Conservation (phyloP, 2,888 invertebrate species). For the Xestia c-nigrum region DNA sequence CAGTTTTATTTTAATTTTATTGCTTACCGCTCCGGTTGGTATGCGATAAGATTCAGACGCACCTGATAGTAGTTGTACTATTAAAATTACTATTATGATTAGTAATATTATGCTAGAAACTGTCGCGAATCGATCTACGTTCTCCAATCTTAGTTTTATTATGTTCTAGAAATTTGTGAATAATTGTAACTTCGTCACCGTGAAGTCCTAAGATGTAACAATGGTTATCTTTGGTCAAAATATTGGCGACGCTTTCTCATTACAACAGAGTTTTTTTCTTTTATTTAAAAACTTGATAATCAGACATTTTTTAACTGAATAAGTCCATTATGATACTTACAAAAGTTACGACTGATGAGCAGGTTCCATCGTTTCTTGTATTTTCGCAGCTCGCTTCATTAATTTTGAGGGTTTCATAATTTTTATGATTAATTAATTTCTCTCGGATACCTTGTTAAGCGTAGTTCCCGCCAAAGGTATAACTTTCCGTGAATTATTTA, state of each 20-base stretch:
- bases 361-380: neutral
- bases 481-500: slow-evolving; percentile 49
- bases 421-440: slow-evolving; percentile 57
- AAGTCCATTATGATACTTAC: neutral
- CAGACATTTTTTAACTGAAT: neutral
- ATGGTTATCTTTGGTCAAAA: slow-evolving; percentile 32
- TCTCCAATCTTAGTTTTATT: slow-evolving; percentile 34
- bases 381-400: slow-evolving; percentile 27
- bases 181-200: slow-evolving; percentile 42
- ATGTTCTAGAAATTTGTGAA: slow-evolving; percentile 31
- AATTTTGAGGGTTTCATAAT: slow-evolving; percentile 28
- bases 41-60: slow-evolving; percentile 62
- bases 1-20: slow-evolving; percentile 66
- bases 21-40: slow-evolving; percentile 73
- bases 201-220: slow-evolving; percentile 41
- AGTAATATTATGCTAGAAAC: slow-evolving; percentile 53
- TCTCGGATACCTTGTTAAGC: slow-evolving; percentile 45
- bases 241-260: slow-evolving; percentile 47
- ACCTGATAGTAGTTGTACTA: slow-evolving; percentile 50
- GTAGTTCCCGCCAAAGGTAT: slow-evolving; percentile 28
- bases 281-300: slow-evolving; percentile 12
- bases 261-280: slow-evolving; percentile 19
- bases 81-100: slow-evolving; percentile 53
- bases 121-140: slow-evolving; percentile 34
- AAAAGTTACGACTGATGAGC: slow-evolving; percentile 30